Conservation (phyloP, 2,113 vertebrate species). For the Neotoma lepida region DNA sequence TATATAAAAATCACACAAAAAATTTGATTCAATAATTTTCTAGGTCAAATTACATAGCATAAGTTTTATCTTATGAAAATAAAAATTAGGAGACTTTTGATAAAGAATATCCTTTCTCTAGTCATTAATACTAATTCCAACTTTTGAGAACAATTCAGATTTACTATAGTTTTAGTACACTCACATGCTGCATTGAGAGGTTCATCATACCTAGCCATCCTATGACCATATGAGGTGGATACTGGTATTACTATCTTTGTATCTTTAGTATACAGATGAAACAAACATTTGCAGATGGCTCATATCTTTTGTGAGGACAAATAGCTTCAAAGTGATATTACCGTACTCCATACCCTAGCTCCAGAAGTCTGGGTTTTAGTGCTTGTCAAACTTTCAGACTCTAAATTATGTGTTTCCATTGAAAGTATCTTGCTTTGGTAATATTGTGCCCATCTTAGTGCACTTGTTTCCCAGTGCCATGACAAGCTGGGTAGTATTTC, state of each 20-base stretch:
- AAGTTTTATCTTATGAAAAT: background rate
- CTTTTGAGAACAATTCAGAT: background rate
- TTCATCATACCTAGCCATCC: background rate
- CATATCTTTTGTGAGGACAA: background rate
- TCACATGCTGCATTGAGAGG: fast-evolving
- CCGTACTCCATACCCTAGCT: fast-evolving
- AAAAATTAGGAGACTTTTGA: background rate
- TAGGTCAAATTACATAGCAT: background rate
- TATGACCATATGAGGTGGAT: too few relatives aligned
- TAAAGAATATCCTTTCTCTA: background rate
- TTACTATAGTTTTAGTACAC: background rate
- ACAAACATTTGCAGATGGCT: background rate
- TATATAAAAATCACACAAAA: background rate
- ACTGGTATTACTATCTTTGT: background rate
- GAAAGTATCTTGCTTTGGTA: background rate
- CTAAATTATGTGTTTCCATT: background rate
- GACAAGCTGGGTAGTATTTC: background rate
- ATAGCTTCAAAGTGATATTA: background rate
- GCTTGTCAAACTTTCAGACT: background rate
- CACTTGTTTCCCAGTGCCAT: fast-evolving
- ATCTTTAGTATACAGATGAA: background rate
- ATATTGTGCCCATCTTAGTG: fast-evolving
- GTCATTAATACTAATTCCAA: background rate
- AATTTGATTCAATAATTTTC: background rate
- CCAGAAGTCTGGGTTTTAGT: background rate